A percentile compares a stretch with the other conserved stretches of the same genome.
phyloP scores from a whole-genome alignment of 2,888 invertebrate genomes.

The Troides oblongomaculatus region DNA sequence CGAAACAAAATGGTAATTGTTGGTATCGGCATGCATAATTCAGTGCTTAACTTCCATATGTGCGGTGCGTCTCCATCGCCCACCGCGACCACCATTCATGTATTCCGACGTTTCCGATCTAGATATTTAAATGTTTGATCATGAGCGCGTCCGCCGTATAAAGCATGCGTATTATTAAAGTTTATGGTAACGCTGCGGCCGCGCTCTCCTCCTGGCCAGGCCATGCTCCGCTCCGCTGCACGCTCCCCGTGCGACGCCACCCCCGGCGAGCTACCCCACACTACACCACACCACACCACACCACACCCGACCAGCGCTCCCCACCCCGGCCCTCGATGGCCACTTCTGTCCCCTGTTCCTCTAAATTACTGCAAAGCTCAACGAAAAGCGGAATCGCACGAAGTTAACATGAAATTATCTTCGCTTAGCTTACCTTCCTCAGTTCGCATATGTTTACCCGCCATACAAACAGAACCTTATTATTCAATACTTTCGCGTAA shows the following conservation, averaged over 20 bases:
- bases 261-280: neutral
- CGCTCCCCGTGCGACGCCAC: constrained; percentile 42
- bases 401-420: constrained; percentile 46
- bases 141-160: constrained; percentile 43
- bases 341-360: constrained; percentile 46
- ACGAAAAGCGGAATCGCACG: constrained; percentile 45
- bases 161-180: constrained; percentile 41
- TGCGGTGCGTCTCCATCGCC: constrained; percentile 51
- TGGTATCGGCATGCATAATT: constrained; percentile 62
- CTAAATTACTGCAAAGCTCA: constrained; percentile 47
- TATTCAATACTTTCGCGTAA: neutral
- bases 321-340: constrained; percentile 44
- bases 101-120: constrained; percentile 61
- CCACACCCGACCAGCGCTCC: neutral
- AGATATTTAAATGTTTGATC: constrained; percentile 57
- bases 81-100: constrained; percentile 47
- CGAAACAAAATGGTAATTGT: constrained; percentile 58
- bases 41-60: constrained; percentile 52
- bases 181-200: constrained; percentile 38
- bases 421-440: constrained; percentile 42
- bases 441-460: neutral
- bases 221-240: constrained; percentile 40
- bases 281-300: too few relatives aligned
- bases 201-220: constrained; percentile 19
- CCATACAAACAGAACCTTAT: constrained; percentile 3